These are phyloP conservation scores for Diadophis punctatus DNA, from an alignment of 2,113 vertebrate species.

Conservation along the genomic window DNA sequence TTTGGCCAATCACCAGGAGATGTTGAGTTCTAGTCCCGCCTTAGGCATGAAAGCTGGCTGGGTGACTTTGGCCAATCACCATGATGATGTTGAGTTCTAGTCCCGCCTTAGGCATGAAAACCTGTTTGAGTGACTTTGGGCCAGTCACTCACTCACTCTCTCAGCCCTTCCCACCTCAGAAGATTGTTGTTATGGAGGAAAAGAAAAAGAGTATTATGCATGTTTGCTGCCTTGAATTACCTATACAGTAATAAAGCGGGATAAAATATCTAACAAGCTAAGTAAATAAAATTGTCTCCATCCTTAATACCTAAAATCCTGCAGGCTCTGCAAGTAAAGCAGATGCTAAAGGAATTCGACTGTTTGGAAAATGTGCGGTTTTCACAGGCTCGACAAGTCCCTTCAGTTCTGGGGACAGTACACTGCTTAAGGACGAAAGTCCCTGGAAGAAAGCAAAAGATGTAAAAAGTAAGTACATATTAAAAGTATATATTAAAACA, in stretches of 20 bases:
- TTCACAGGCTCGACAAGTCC: not conserved
- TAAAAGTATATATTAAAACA: not conserved
- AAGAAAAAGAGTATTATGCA: not conserved
- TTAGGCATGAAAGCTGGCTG: too few species aligned
- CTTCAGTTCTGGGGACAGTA: fast-evolving
- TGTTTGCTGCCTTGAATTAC: not conserved
- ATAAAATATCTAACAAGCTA: not conserved
- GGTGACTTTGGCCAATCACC: too few species aligned
- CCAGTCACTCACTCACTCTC: not conserved
- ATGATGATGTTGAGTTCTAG: too few species aligned
- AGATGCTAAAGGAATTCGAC: not conserved
- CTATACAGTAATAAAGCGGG: not conserved
- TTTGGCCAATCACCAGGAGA: not conserved
- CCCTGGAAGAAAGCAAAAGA: not conserved
- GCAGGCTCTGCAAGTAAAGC: not conserved
- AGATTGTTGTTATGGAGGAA: not conserved
- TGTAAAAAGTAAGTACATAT: not conserved
- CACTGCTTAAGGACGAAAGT: not conserved
- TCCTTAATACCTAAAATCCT: not conserved
- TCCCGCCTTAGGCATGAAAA: not conserved
- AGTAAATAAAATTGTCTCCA: not conserved
- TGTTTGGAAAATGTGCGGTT: not conserved
- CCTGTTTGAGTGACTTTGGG: not conserved
- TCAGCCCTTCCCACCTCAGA: not conserved
- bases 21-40: too few species aligned